Evolutionary conservation across 2,888 invertebrate species (phyloP), one percentile per base, ranked within the genome.

Genomic region (Agrochola litura): DNA sequence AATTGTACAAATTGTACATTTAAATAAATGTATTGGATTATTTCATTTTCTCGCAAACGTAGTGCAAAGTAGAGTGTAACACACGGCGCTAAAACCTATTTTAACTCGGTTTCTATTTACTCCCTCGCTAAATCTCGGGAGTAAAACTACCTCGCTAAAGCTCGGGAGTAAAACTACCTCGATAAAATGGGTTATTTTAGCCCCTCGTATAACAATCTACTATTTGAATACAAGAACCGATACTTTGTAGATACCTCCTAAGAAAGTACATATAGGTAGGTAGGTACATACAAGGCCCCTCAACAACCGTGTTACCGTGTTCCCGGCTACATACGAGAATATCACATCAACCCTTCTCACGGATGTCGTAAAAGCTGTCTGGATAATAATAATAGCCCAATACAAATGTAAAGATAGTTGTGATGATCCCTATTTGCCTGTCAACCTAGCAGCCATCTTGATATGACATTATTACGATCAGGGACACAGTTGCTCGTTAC

Each of bases 321-420:
- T 63, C 64, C 77, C 73, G 52, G 43, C 10, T 46, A 66, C 52
- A 78, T 78, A 52, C 14, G 58, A 43, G 64, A 78, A 61, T 65
- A 66, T 76, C 60, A 61, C 49, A 76, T 70, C 70, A 81, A 81
- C 80, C 80, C 80, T 81, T 81, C 66, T 81, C 80, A 80, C 60
- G 76, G 76, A 76, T 70, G 76, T 81, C 76, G 80, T 81, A 81
- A 76, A 66, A 61, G 60, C 54, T 80, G 70, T 80, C 60, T 49
- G 52, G 61, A 60, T 80, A 80, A 70, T 80, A 80, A 76, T 76
- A 76, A 79, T 41, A 79, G 37, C n/a, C 70, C 76, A 75, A 79
- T 79, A 79, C 52, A 68, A 69, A 60, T 70, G 70, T 75, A 41
- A 60, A 78, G 75, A 74, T 68, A 75, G 67, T 64, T 70, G 46